Conservation (phyloP, 1,140 invertebrate genomes). For the Drosophila rufa region DNA sequence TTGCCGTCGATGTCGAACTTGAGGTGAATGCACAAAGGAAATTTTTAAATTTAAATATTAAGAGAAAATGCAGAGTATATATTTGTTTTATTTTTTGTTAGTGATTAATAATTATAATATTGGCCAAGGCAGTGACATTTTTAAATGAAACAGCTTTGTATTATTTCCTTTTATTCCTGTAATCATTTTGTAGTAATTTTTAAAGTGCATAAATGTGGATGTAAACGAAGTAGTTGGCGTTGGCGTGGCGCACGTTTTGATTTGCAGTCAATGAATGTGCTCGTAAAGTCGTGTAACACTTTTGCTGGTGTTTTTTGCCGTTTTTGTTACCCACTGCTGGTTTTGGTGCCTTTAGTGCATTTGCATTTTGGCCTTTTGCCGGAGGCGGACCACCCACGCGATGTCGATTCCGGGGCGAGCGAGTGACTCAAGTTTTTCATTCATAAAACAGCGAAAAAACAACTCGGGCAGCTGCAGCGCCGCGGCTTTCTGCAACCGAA, state of each 20-base stretch:
- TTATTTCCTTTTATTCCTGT: neutral
- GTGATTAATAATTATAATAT: too few species aligned
- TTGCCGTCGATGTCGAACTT: constrained; percentile 30
- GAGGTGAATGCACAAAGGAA: constrained; percentile 11
- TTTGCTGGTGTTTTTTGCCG: constrained; percentile 49
- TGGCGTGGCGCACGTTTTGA: constrained; percentile 77
- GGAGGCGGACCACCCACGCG: constrained; percentile 71
- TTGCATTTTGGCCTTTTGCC: constrained; percentile 74
- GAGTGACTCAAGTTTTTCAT: constrained; percentile 68
- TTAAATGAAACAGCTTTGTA: too few species aligned
- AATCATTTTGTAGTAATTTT: neutral
- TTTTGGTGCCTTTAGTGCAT: constrained; percentile 59
- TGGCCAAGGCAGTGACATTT: neutral
- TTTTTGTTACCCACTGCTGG: constrained; percentile 45
- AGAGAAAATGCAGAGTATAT: rapidly evolving
- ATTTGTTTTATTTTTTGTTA: neutral
- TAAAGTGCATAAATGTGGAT: constrained; percentile 7
- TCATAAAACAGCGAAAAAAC: constrained; percentile 62
- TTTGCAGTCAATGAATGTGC: constrained; percentile 79
- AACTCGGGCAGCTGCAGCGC: constrained; percentile 15
- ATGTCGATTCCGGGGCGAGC: constrained; percentile 28
- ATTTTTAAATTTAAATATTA: neutral
- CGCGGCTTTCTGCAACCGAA: neutral
- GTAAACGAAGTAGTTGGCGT: constrained; percentile 44
- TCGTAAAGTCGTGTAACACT: constrained; percentile 77